phyloP scores from a whole-genome alignment of 1,140 invertebrate species.

The Polypedilum pembai region DNA sequence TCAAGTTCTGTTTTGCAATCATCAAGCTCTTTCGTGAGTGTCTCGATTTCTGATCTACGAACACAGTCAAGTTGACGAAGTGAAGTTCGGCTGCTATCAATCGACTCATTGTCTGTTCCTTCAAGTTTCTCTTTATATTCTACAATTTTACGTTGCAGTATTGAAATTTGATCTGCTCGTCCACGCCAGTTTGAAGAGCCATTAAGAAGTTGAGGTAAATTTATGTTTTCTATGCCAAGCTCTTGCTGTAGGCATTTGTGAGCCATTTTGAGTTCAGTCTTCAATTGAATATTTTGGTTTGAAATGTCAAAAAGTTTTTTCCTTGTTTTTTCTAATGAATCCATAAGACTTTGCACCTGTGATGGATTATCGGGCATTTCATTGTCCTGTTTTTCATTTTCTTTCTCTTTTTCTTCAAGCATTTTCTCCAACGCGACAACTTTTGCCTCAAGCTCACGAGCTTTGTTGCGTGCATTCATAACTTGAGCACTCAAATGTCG shows the following conservation, averaged over 20 bases:
- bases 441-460: constrained; percentile 44
- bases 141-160: constrained; percentile 54
- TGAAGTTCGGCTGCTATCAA: constrained; percentile 39
- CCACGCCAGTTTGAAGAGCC: constrained; percentile 57
- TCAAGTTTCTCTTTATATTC: constrained; percentile 55
- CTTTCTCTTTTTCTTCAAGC: constrained; percentile 41
- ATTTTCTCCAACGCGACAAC: constrained; percentile 43
- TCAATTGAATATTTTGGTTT: constrained; percentile 56
- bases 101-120: constrained; percentile 40
- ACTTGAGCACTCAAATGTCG: constrained; percentile 48
- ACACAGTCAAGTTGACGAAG: constrained; percentile 50
- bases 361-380: constrained; percentile 34
- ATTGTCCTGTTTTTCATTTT: constrained; percentile 40
- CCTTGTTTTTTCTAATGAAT: constrained; percentile 51
- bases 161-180: constrained; percentile 59
- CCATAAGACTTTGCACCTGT: constrained; percentile 52
- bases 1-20: constrained; percentile 44
- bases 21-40: constrained; percentile 47
- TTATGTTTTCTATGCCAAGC: constrained; percentile 51
- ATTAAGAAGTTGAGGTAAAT: constrained; percentile 39
- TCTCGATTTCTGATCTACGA: constrained; percentile 48
- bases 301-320: constrained; percentile 58
- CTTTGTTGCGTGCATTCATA: constrained; percentile 45
- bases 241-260: constrained; percentile 59
- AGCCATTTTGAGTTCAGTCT: constrained; percentile 55